phyloP scores from a whole-genome alignment of 2,888 invertebrate genomes.

The Coecobrya sp. region DNA sequence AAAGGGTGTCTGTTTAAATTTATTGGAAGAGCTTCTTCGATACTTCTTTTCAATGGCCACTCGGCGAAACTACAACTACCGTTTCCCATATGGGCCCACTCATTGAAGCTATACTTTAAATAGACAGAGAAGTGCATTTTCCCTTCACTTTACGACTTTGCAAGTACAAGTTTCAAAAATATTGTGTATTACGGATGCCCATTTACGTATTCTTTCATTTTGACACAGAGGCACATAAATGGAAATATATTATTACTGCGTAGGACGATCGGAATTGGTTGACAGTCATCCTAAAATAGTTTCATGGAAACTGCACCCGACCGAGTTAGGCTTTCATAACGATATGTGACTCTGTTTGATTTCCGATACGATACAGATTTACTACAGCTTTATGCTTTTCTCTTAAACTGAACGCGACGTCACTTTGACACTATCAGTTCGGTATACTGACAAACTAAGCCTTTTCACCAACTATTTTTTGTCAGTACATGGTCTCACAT shows the following conservation, averaged over 20 bases:
- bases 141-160: conserved; percentile 11
- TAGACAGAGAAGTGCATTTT: background rate
- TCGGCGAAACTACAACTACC: conserved; percentile 19
- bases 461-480: background rate
- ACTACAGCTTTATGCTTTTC: background rate
- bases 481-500: background rate
- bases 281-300: conserved; percentile 41
- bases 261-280: conserved; percentile 1
- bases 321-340: background rate
- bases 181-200: background rate
- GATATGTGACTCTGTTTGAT: conserved; percentile 50
- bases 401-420: background rate
- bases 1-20: conserved; percentile 40
- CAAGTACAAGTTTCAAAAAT: background rate
- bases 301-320: conserved; percentile 28
- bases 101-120: background rate
- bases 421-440: background rate
- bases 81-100: conserved; percentile 42
- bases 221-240: conserved; percentile 2
- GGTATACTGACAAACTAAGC: background rate
- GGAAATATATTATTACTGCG: conserved; percentile 11
- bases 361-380: conserved; percentile 56
- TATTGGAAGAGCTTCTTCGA: background rate
- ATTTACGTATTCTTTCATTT: background rate
- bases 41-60: conserved; percentile 1